Base-by-base conservation (phyloP, 2,113 vertebrate species). In the Saccopteryx bilineata region DNA sequence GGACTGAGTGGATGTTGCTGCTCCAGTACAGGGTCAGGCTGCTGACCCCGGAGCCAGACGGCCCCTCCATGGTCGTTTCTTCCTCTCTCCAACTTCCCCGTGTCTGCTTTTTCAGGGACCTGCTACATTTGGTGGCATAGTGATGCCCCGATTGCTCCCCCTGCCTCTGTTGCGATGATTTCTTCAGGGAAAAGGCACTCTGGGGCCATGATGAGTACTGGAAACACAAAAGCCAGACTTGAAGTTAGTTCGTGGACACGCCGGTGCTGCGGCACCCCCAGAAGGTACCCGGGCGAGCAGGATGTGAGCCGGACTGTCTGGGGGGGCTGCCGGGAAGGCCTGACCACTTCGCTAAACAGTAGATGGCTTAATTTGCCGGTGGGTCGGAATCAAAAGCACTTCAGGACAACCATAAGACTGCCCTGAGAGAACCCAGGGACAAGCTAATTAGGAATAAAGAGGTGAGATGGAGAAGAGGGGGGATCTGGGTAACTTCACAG, bases 401-500 rank as follows among this genome's bases (percentile, higher is more conserved):
- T 92, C 94, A 96, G 96, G 96, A 98, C 96, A 98, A 97, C 95
- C 97, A 78, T 98, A 98, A 97, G 95, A 91, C 96, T 98, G 94
- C 95, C 91, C 97, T 98, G 98, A 98, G 98, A 98, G 97, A 98
- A 98, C 96, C 91, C 98, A 99, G 97, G 96, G 93, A 96, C 96
- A 69, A 87, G 88, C 75, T 98, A 98, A 98, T 98, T 98, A 98
- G 97, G 48, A 98, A 96, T 98, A 98, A 98, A 98, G 98, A 98
- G 94, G 97, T 97, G 97, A 98, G 97, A 97, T 87, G 94, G 97
- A 96, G 97, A 94, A 96, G 95, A 68, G 23, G 52, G 97, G 95
- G 97, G 85, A 91, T 98, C 98, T 99, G 99, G 96, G 97, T 92
- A 98, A 95, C 91, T 92, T 99, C 98, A 98, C 96, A 92, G 93